Conservation (phyloP, 37 sponge, comb jelly and placozoan genomes). For the Cliona cf. orientalis region DNA sequence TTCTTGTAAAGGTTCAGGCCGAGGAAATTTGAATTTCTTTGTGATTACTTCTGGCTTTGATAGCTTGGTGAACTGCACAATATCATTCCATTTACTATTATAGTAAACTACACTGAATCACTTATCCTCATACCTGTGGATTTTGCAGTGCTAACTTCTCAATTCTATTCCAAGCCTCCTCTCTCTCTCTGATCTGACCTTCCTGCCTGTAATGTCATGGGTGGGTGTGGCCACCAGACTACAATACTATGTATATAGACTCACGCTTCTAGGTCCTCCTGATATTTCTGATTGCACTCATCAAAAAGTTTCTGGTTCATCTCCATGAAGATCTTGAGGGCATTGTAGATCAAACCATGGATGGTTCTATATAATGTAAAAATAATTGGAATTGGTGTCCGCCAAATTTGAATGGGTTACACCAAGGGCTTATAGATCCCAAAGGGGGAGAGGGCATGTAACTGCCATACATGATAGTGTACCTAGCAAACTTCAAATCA, state of each 20-base stretch:
- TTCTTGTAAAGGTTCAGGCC: conserved; percentile 2
- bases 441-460: no score
- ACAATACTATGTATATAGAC: no score
- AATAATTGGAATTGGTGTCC: no score
- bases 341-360: conserved; percentile 97
- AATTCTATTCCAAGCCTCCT: conserved; percentile 83
- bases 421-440: no score
- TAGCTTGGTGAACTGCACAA: conserved; percentile 12
- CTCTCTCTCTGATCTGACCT: conserved; percentile 57
- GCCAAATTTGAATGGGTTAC: no score
- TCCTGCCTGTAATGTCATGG: conserved; percentile 68
- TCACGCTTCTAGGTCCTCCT: conserved; percentile 70
- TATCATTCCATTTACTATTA: not conserved
- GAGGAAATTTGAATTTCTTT: not conserved
- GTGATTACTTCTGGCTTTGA: conserved; percentile 45
- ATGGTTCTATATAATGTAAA: conserved; percentile 72
- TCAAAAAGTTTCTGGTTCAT: conserved; percentile 98
- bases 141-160: conserved; percentile 78
- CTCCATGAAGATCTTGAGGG: conserved; percentile 97
- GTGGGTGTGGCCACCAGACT: no score
- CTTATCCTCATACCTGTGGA: conserved; percentile 56
- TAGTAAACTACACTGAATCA: not conserved
- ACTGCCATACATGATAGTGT: no score
- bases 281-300: conserved; percentile 85
- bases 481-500: no score